Conservation (phyloP, 2,797 vertebrate genomes). For the Lepilemur septentrionalis region DNA sequence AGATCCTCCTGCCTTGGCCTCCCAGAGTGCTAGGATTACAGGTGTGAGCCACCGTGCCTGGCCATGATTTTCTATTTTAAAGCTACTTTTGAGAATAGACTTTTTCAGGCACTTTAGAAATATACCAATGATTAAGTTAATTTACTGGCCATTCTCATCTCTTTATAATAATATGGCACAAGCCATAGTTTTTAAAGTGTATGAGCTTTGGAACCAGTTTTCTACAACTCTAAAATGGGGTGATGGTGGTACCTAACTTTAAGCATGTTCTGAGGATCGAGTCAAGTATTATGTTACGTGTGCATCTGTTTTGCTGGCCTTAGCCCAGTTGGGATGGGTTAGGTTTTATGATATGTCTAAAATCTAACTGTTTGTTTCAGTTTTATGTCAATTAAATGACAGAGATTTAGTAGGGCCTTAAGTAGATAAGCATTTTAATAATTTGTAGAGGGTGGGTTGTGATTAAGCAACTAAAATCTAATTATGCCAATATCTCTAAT, state of each 20-base stretch:
- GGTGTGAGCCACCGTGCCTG: too few species aligned
- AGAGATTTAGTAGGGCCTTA: background rate
- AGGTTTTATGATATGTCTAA: background rate
- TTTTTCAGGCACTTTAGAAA: background rate
- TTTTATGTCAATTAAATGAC: background rate
- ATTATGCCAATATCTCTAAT: background rate
- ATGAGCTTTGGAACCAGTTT: background rate
- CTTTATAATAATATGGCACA: background rate
- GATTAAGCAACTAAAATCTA: conserved; percentile 2
- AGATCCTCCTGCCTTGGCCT: too few species aligned
- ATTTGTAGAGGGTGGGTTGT: background rate
- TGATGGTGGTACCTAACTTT: background rate
- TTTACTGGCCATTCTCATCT: background rate
- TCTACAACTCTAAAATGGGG: background rate
- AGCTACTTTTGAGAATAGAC: background rate
- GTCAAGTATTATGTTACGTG: background rate
- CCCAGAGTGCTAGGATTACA: too few species aligned
- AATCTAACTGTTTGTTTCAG: background rate
- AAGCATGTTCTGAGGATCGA: background rate
- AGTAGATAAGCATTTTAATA: background rate
- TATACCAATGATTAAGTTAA: background rate
- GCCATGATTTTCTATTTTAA: background rate
- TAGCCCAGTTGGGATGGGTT: background rate
- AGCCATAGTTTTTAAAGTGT: too few species aligned
- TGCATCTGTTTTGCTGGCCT: background rate